These are phyloP conservation scores for Drosophila demipolita DNA, from an alignment of 2,888 invertebrate species.

Conservation along the genomic window DNA sequence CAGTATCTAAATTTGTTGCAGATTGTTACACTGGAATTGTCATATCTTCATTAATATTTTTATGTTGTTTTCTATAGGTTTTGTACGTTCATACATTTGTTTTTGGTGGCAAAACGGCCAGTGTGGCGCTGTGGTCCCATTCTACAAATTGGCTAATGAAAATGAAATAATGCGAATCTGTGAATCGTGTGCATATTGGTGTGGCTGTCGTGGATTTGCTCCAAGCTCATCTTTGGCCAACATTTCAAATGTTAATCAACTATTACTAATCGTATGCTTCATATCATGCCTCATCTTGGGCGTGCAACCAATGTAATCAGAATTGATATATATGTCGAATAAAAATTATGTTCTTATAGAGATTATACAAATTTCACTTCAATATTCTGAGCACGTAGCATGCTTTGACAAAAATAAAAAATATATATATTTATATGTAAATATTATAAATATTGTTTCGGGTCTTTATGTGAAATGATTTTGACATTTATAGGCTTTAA, in stretches of 20 bases:
- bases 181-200: constrained; percentile 5
- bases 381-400: neutral
- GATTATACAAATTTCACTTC: neutral
- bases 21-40: neutral
- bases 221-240: neutral
- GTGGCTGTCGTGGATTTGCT: neutral
- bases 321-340: neutral
- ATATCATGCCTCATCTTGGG: neutral
- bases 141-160: neutral
- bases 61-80: neutral
- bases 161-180: neutral
- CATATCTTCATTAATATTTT: neutral
- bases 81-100: neutral
- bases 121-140: neutral
- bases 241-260: too few species aligned
- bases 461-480: neutral
- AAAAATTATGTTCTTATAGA: neutral
- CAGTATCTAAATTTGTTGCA: neutral
- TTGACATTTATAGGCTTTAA: neutral
- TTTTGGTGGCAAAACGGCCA: neutral
- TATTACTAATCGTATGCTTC: neutral
- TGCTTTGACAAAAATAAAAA: neutral
- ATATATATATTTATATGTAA: neutral
- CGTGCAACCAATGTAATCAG: neutral
- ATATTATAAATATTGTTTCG: neutral